Base-by-base conservation (phyloP, 2,888 invertebrate species). In the Callosobruchus maculatus region DNA sequence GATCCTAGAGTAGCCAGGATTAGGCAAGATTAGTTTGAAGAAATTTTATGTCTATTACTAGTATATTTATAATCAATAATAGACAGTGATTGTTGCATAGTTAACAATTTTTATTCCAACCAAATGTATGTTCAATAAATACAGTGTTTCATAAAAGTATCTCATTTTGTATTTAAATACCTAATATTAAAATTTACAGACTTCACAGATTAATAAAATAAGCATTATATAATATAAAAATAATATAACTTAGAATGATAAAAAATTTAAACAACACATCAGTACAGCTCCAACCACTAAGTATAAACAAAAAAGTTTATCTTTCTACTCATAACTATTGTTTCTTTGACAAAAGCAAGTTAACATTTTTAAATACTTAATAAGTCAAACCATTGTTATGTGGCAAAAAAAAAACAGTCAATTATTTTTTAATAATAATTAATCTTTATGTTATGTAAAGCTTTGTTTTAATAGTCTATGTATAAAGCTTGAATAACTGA, bases 1-100 rank as follows among this genome's bases (percentile, higher is more conserved):
- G 93, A 93, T 83, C 93, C 93, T 0, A 88, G 79, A 77, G 87
- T 83, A 21, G 86, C 88, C 70, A 88, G 87, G 82, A 89, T 93
- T 68, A 89, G 87, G 74, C 89, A 89, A 81, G 89, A 91, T 80
- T 91, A 71, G 22, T 73, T 49, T 70, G 26, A 7, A 3, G 18
- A 49, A 49, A 49, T 18, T 49, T 3, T 49, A 18, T 7, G 26
- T 26, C 7, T 26, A 26, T 26, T 26, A 7, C 7, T 26, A 4
- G 26, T 49, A 18, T 49, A 49, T 13, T 49, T 1, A 18, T 49
- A 7, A 49, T 49, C 68, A 70, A 69, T 67, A 69, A 66, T 66
- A 22, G 18, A 20, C 5, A 69, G 13, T 49, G 68, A 5, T 13
- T 72, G 68, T 72, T 70, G 72, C 68, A 71, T 71, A 75, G 70